Evolutionary conservation across 2,113 vertebrate genomes (phyloP), one percentile per base, ranked within the genome.

Genomic region (Marmota monax): DNA sequence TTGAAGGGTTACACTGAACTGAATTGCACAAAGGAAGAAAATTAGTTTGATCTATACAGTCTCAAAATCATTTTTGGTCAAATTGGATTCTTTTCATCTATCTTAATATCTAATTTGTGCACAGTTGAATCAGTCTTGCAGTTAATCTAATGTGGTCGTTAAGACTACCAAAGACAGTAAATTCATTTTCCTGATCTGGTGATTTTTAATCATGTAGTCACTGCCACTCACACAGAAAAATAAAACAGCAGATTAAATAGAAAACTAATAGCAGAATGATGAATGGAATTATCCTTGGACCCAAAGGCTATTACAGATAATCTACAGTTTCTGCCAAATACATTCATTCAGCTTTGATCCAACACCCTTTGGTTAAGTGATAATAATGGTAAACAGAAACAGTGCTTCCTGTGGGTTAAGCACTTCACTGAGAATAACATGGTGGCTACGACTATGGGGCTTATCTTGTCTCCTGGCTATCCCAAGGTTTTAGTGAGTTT

Each of bases 141-240:
- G 92, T 93, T 97, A 97, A 97, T 97, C 93, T 96, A 74, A 97
- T 95, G 53, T 82, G 61, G 94, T 76, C 14, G 5, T 97, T 96
- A 89, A 80, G 13, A 92, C 88, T 79, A 96, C 65, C 82, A 58
- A 96, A 93, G 93, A 93, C 58, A 95, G 79, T 87, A 89, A 94
- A 97, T 97, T 97, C 67, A 92, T 98, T 97, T 97, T 95, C 92
- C 84, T 86, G 87, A 97, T 93, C 84, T 90, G 92, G 79, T 77
- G 79, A 95, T 82, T 97, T 98, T 97, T 97, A 98, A 97, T 97
- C 89, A 93, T 69, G 93, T 61, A 96, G 72, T 96, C 84, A 93
- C 22, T 96, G 79, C 58, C 58, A 95, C n/a, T 97, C 88, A 93
- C 74, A 95, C 37, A 89, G 95, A 95, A 98, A 96, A 97, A 94